Base-by-base conservation (phyloP, 2,797 vertebrate species). In the Dicrostonyx torquatus region DNA sequence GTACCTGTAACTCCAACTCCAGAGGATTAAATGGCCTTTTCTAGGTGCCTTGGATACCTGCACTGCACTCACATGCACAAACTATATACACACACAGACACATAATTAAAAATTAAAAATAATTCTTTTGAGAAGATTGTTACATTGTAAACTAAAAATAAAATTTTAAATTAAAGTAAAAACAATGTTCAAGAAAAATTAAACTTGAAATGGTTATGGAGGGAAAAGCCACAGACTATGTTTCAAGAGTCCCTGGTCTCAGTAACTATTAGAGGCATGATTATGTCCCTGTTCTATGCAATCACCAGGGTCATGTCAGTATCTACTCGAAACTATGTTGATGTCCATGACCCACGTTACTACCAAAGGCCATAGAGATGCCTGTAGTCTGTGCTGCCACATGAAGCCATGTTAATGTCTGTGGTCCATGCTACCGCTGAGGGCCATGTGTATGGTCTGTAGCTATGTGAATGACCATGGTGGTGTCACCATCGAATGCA, bases 131-230 rank as follows among this genome's bases (percentile, higher is more conserved):
- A 83, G 62, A 84, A 66, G 60, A 48, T 18, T 87, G 17, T 72
- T 73, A 55, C 22, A 72, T 87, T 55, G 68, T 31, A 37, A 72
- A 43, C 68, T 72, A 55, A 86, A 86, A 70, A 37, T 22, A 37
- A 85, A 53, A 45, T 31, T n/a, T 31, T 66, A 66, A 48, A 66
- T 84, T 24, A 50, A 66, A n/a, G 43, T n/a, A 17, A 64, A 94
- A 87, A 12, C 66, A 84, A 40, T 68, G 40, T 84, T 77, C 15
- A 17, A 55, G 45, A 73, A 94, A 78, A 95, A 94, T 29, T 86
- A 89, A 91, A 84, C 43, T 50, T 50, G 14, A 84, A 87, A 87
- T 89, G 37, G 53, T 76, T 94, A 75, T 76, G 26, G 40, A 60
- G 37, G 29, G 31, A 22, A 83, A 83, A 70, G n/a, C 3, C 18